Conservation (phyloP, 1,140 invertebrate genomes). For the Belonocnema kinseyi region DNA sequence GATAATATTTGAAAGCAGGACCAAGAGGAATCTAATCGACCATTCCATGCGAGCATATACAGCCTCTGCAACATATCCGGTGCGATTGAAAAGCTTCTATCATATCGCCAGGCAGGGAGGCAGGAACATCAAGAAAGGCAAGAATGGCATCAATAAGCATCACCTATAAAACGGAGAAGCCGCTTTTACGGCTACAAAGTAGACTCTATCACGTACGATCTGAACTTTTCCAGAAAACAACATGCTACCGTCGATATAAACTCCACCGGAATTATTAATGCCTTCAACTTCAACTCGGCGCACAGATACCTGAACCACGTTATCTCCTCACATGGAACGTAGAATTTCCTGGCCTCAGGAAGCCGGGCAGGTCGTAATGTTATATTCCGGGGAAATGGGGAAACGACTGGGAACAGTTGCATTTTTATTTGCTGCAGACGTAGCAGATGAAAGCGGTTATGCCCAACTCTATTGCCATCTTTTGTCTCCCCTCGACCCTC, state of each 20-base stretch:
- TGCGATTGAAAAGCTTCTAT: too few species aligned
- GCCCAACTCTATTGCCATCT: conserved; percentile 20
- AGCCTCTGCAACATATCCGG: too few species aligned
- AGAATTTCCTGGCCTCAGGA: not conserved
- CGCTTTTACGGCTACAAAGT: not conserved
- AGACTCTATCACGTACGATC: conserved; percentile 1
- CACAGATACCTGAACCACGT: not conserved
- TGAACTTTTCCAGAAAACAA: not conserved
- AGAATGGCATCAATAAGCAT: not conserved
- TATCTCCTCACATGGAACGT: not conserved
- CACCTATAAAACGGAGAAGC: not conserved
- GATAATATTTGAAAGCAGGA: too few species aligned
- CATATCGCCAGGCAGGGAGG: not conserved
- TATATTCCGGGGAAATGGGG: not conserved
- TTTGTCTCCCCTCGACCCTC: not conserved
- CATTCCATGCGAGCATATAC: too few species aligned
- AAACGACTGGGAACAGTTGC: conserved; percentile 8
- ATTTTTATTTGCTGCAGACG: not conserved
- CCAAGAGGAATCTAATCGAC: too few species aligned
- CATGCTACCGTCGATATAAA: conserved; percentile 7
- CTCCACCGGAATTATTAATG: conserved; percentile 7
- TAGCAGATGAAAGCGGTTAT: conserved; percentile 27
- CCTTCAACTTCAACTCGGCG: not conserved
- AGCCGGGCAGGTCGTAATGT: not conserved
- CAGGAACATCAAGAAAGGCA: not conserved